These are phyloP conservation scores for Phylloscopus trochiloides DNA, from an alignment of 2,113 vertebrate genomes.

Conservation along the genomic window DNA sequence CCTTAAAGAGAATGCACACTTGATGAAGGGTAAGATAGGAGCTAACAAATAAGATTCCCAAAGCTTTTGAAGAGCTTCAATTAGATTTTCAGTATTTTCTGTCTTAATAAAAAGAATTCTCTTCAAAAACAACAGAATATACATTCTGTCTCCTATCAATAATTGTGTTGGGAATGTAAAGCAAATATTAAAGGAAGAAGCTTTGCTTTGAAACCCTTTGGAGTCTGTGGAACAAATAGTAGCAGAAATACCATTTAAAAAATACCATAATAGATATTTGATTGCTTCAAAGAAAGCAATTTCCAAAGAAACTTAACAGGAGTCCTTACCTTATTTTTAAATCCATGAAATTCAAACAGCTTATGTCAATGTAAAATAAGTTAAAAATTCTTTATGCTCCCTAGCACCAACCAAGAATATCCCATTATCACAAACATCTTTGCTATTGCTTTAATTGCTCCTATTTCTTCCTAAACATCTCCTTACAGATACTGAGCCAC, in stretches of 20 bases:
- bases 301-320: not conserved
- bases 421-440: not conserved
- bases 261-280: not conserved
- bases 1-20: not conserved
- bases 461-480: constrained; percentile 16
- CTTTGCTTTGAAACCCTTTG: not conserved
- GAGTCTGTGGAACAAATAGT: not conserved
- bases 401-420: not conserved
- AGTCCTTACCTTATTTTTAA: constrained; percentile 16
- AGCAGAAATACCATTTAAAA: not conserved
- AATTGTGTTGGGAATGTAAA: not conserved
- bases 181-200: not conserved
- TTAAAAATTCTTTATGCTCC: not conserved
- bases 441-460: constrained; percentile 4
- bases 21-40: not conserved
- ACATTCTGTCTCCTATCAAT: not conserved
- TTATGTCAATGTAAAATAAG: not conserved
- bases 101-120: not conserved
- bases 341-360: not conserved
- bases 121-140: not conserved
- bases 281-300: not conserved
- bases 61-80: not conserved
- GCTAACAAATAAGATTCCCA: not conserved
- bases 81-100: not conserved
- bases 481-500: not conserved